Evolutionary conservation across 2,113 vertebrate genomes (phyloP), one percentile per base, ranked within the genome.

Genomic region (Ceyx melanurus): DNA sequence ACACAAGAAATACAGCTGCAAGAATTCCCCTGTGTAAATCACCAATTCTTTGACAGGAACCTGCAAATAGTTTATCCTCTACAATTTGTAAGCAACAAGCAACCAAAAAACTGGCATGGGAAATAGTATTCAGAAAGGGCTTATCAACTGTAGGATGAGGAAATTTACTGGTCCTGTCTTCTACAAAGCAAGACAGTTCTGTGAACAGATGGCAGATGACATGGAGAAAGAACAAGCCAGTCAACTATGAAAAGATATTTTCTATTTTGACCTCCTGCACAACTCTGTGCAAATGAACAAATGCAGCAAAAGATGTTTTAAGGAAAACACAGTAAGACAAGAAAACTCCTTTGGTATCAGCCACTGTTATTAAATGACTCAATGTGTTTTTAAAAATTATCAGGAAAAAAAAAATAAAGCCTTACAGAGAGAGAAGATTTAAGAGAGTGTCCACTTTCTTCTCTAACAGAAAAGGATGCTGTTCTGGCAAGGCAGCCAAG

Each of bases 391-490:
- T 5, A 42, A 53, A 78, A 70, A 57, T 15, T 19, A 61, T 11
- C 2, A 25, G 6, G 21, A 60, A 37, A 56, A 58, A 46, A 25
- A 50, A 37, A 37, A 37, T 37, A 37, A 37, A 51, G 13, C 29
- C 92, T 94, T 97, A 99, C 99, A 82, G 98, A 98, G 26, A 99
- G 97, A 25, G 99, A 99, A 3, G 99, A 99, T 72, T 99, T 99
- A 21, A 99, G 98, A 0, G 99, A 98, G 96, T 99, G 99, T 76
- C 99, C 99, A 1, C 99, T 99, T 91, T 99, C 99, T 68, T 99
- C 98, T 29, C 99, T 97, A 57, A 99, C 98, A 0, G 99, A 98
- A 18, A 99, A 99, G 1, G 99, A 99, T 1, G 99, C 99, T 0
- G 98, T 99, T 95, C 99, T 98, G 0, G 98, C 98, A 75, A 99